Evolutionary conservation across 23 tunicate genomes (phyloP).

Genomic region (Trididemnum clinides): DNA sequence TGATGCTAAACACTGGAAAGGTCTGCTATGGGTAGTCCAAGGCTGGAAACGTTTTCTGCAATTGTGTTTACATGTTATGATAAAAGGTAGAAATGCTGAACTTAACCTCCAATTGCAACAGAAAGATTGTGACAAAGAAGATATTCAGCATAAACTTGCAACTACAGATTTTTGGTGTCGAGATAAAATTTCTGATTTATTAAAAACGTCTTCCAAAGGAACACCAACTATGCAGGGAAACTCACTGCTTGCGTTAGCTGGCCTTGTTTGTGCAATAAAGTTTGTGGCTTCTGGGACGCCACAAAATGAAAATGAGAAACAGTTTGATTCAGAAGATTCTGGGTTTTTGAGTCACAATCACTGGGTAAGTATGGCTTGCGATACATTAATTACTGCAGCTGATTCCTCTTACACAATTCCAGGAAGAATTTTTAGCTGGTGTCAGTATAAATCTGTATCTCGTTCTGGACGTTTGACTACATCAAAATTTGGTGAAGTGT

Average conservation of each 20-base stretch:
- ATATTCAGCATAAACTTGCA: constrained; percentile 38
- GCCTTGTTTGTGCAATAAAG: constrained; percentile 33
- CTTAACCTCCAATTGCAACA: constrained; percentile 56
- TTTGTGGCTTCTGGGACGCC: neutral
- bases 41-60: constrained; percentile 62
- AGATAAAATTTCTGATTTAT: constrained; percentile 59
- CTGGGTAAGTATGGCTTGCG: constrained; percentile 64
- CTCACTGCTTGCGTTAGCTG: constrained; percentile 66
- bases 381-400: constrained; percentile 60
- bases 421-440: constrained; percentile 80
- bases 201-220: constrained; percentile 65
- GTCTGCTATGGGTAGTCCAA: constrained; percentile 34
- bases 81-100: constrained; percentile 54
- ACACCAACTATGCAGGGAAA: constrained; percentile 83
- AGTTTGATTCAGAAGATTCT: neutral
- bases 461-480: constrained; percentile 59
- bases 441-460: constrained; percentile 76
- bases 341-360: constrained; percentile 58
- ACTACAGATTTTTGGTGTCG: constrained; percentile 61
- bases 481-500: constrained; percentile 63
- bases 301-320: neutral
- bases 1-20: constrained; percentile 72
- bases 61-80: constrained; percentile 33
- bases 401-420: constrained; percentile 35
- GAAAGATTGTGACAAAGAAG: constrained; percentile 38